Conservation (phyloP, 2,113 vertebrate genomes). For the Phycodurus eques region DNA sequence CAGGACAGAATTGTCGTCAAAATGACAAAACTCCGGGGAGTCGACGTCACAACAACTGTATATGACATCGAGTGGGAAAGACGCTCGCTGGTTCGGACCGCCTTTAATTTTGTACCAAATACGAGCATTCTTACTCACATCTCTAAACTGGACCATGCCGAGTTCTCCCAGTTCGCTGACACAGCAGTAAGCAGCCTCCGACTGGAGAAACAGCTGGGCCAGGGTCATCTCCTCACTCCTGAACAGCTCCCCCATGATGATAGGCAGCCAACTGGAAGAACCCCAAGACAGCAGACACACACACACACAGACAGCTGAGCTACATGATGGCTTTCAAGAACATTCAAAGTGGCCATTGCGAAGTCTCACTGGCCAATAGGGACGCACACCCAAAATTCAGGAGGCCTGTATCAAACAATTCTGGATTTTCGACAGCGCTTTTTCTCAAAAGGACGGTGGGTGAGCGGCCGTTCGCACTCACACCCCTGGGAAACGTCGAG, state of each 20-base stretch:
- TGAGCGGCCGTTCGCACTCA: too few relatives aligned
- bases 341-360: background rate
- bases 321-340: background rate
- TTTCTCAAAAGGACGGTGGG: too few relatives aligned
- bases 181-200: conserved; percentile 92
- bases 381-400: background rate
- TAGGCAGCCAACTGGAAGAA: background rate
- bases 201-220: conserved; percentile 92
- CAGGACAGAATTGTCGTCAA: too few relatives aligned
- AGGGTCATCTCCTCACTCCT: conserved; percentile 94
- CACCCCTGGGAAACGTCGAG: too few relatives aligned
- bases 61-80: background rate
- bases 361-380: background rate
- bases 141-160: conserved; percentile 93
- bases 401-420: too few relatives aligned
- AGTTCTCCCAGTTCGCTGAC: conserved; percentile 94
- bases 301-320: too few relatives aligned
- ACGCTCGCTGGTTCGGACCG: background rate
- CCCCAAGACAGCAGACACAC: background rate
- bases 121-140: conserved; percentile 75
- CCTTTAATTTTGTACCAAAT: background rate
- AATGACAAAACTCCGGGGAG: background rate
- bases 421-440: too few relatives aligned
- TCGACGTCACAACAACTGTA: background rate
- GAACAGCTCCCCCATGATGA: conserved; percentile 90